Percentiles rank a stretch among this genome's conserved stretches.
phyloP scores from a whole-genome alignment of 2,888 invertebrate genomes.

The Folsomia manolachei region DNA sequence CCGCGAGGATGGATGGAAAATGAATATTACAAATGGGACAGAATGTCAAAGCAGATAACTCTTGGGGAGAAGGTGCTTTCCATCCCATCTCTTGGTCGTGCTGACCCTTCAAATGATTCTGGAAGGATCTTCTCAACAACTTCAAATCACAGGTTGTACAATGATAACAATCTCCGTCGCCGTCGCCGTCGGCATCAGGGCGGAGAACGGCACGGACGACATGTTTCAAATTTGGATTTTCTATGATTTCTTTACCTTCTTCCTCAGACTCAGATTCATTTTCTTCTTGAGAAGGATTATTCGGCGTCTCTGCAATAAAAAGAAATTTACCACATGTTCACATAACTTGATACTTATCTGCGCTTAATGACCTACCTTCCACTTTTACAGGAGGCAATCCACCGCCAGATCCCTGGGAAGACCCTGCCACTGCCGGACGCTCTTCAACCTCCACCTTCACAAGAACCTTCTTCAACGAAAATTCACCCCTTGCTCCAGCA shows the following conservation, averaged over 20 bases:
- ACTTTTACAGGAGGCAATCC: conserved; percentile 4
- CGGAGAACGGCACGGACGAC: too few species aligned
- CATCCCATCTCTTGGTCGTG: neutral
- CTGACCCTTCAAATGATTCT: neutral
- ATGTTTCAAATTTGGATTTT: too few species aligned
- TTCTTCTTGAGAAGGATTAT: too few species aligned
- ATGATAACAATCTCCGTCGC: too few species aligned
- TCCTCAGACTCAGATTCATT: too few species aligned
- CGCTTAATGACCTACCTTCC: neutral
- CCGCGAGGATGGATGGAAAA: conserved; percentile 13
- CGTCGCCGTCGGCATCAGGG: too few species aligned
- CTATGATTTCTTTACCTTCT: too few species aligned
- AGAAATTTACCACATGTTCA: too few species aligned
- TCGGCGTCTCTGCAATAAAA: too few species aligned
- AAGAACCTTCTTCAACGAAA: conserved; percentile 17
- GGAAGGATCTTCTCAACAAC: neutral
- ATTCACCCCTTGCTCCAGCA: conserved; percentile 20
- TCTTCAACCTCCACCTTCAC: neutral
- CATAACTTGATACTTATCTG: too few species aligned
- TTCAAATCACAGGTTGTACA: too few species aligned
- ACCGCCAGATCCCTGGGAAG: conserved; percentile 2
- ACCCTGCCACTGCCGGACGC: conserved; percentile 5
- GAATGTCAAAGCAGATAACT: conserved; percentile 18
- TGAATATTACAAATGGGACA: conserved; percentile 28
- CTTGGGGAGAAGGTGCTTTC: neutral